Evolutionary conservation across 2,113 vertebrate genomes (phyloP).

Genomic region (Excalfactoria chinensis): DNA sequence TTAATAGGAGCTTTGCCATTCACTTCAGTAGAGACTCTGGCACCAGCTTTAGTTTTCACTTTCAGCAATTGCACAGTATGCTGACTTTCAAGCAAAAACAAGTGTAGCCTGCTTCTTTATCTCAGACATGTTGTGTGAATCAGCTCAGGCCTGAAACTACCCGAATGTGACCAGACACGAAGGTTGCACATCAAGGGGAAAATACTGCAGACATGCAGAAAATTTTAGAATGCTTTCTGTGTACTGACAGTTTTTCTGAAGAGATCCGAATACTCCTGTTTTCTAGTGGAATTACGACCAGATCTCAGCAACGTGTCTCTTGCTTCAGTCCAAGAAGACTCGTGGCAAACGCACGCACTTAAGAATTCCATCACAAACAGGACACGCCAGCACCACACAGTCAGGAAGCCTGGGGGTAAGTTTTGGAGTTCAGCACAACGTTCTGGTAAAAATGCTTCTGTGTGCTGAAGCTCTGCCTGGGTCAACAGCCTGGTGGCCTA

Average conservation of each 20-base stretch:
- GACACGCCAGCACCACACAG: conserved; percentile 39
- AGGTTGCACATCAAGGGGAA: not conserved
- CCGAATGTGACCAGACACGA: accelerated
- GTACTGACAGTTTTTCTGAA: not conserved
- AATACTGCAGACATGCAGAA: not conserved
- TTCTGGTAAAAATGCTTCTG: not conserved
- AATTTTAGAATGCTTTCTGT: not conserved
- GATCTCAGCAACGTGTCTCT: conserved; percentile 88
- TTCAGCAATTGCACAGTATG: accelerated
- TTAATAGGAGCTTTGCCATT: not conserved
- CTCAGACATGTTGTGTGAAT: not conserved
- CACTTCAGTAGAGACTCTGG: not conserved
- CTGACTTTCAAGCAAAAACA: not conserved
- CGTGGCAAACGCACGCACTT: conserved; percentile 85
- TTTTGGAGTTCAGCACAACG: not conserved
- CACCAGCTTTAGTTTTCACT: not conserved
- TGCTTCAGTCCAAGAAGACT: conserved; percentile 90
- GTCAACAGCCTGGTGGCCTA: not conserved
- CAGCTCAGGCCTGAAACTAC: not conserved
- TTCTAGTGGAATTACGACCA: conserved; percentile 92
- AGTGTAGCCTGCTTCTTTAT: not conserved
- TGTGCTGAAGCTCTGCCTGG: not conserved
- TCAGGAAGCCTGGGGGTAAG: conserved; percentile 76
- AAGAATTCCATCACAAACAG: not conserved
- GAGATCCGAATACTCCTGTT: not conserved